Base-by-base conservation (phyloP, 1,140 invertebrate species). In the Cepaea nemoralis region DNA sequence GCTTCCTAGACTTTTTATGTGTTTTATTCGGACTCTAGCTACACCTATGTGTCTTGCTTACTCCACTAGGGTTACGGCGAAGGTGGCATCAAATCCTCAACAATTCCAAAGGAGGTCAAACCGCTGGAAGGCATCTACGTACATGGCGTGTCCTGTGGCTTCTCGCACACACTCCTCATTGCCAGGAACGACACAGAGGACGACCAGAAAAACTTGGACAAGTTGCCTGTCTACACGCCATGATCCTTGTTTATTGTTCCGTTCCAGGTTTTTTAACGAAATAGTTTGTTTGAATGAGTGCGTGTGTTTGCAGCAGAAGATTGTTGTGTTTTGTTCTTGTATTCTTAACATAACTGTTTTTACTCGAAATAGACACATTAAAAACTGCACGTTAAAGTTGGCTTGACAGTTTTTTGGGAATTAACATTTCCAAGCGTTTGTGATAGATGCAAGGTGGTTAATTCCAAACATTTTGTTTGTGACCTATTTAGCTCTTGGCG, bases 101-200 rank as follows among this genome's bases (percentile, higher is more conserved):
- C 96, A 3, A 94, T 93, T 48, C 96, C 97, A n/a, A 95, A 96
- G 91, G 97, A 98, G 92, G 95, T 97, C 24, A 96, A 95, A 83
- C 94, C 94, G 42, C 91, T 98, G 86, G 95, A 96, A 70, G 95
- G 95, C 63, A 92, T 96, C 40, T 95, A 96, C 90, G 94, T 97
- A 69, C 94, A 95, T 82, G 93, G 95, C 71, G 94, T 98, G n/a
- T 91, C 95, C 14, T 96, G 96, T 94, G 97, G 97, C 27, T 94
- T 94, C 82, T 95, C 95, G 22, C 96, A 98, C 90, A 95, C 96
- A 0, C 89, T 97, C 81, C 91, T 97, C 84, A 93, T 96, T 63
- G 94, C 93, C 19, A 89, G 94, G 22, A 93, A 94, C 83, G 93
- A 94, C 42, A 93, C 93, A 0, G 94, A 95, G 22, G 94, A 95